Base-by-base conservation (phyloP, 2,113 vertebrate genomes). In the Cebus imitator region DNA sequence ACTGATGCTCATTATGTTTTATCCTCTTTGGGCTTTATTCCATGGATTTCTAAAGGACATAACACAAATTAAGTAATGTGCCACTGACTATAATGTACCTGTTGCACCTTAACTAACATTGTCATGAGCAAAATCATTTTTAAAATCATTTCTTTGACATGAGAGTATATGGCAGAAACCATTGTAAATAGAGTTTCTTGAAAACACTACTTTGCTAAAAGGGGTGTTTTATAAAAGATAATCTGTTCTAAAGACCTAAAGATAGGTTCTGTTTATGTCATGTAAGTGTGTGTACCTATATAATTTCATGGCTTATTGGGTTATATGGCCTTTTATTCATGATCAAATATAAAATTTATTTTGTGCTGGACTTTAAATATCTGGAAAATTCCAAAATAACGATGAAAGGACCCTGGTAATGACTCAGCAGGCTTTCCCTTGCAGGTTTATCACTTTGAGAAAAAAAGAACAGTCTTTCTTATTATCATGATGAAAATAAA, bases 361-460 rank as follows among this genome's bases (percentile, higher is more conserved):
- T 85, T 45, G 4, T 94, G 35, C 88, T 86, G 40, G 64, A 73
- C 58, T 93, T 95, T 79, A 89, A 79, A 78, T 94, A 75, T 95
- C 70, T 94, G 81, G 66, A 87, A 95, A 96, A 96, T 97, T 95
- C 45, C 87, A 92, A 94, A 96, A 64, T 92, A 81, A 48, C 73
- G 18, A 76, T 88, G 81, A 48, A 95, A 68, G 61, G 66, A 58
- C 81, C 7, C 6, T 50, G 32, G 40, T 88, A 72, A 96, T 93
- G 72, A 90, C 81, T 76, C 92, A 81, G 84, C 57, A 95, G 92
- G 32, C 23, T 61, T 61, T 87, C 61, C 43, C 64, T 73, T 94
- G 32, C 55, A 79, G 21, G 43, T 80, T 97, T 94, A 21, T 92
- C 61, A 83, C 45, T 92, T 68, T 91, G 52, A 92, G 21, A 40